These are phyloP conservation scores for Hystrix cristata DNA, from an alignment of 2,113 vertebrate species.

Conservation along the genomic window DNA sequence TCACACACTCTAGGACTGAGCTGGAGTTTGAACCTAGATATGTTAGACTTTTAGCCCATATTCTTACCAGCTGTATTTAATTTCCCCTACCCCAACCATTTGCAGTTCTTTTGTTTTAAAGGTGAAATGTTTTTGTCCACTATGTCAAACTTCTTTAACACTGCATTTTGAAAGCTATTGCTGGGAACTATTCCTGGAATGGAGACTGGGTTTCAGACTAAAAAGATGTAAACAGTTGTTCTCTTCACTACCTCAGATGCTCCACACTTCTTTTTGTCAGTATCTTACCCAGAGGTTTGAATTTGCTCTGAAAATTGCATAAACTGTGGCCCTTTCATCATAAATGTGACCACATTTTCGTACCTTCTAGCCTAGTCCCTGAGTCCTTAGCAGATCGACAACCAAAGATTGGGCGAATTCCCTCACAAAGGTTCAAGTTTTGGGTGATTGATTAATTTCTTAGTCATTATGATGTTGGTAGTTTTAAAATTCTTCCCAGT, in stretches of 20 bases:
- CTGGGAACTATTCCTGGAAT: not conserved
- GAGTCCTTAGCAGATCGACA: not conserved
- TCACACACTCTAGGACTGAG: not conserved
- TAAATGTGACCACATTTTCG: not conserved
- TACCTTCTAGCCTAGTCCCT: not conserved
- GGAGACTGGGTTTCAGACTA: not conserved
- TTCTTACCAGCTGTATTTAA: not conserved
- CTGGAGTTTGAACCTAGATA: not conserved
- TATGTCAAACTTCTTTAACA: not conserved
- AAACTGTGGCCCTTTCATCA: not conserved
- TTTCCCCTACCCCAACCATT: not conserved
- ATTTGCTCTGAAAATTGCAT: slow-evolving; percentile 4
- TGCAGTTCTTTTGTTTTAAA: not conserved
- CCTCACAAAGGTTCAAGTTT: not conserved
- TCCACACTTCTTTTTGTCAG: not conserved
- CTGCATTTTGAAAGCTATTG: not conserved
- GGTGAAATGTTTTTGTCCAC: not conserved
- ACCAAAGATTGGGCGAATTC: not conserved
- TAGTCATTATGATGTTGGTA: not conserved
- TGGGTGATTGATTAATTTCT: not conserved
- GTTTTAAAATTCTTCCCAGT: slow-evolving; percentile 12
- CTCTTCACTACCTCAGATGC: not conserved
- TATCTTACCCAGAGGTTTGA: not conserved
- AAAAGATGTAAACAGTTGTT: not conserved
- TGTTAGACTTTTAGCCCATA: not conserved